These are phyloP conservation scores for Lepidochitona cinerea DNA, from an alignment of 2,888 invertebrate species.

Conservation along the genomic window DNA sequence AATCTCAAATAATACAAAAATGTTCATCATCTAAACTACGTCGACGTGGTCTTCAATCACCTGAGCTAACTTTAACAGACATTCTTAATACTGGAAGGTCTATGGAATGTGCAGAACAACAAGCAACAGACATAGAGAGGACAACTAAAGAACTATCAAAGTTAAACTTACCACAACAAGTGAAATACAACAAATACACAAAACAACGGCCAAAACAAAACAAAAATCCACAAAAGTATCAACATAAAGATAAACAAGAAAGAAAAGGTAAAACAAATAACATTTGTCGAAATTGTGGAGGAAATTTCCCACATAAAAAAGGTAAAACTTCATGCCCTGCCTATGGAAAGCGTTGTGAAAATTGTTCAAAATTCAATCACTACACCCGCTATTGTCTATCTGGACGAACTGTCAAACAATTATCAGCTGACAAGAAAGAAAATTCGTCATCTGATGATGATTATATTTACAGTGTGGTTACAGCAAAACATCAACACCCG, in stretches of 20 bases:
- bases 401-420: background rate
- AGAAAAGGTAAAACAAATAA: background rate
- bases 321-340: background rate
- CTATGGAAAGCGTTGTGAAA: background rate
- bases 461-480: background rate
- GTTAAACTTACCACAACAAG: too few relatives aligned
- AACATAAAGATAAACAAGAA: background rate
- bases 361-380: background rate
- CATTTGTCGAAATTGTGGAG: slow-evolving; percentile 8
- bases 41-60: background rate
- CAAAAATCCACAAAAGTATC: background rate
- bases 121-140: background rate
- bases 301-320: background rate
- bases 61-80: background rate
- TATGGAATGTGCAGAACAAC: background rate
- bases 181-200: background rate
- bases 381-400: background rate
- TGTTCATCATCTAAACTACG: background rate
- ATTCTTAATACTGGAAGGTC: background rate
- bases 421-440: background rate
- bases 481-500: background rate
- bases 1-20: background rate
- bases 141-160: background rate
- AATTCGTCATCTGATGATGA: slow-evolving; percentile 1
- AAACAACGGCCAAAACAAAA: background rate